Percentiles rank a stretch among this genome's conserved stretches.
Evolutionary conservation across 1,140 invertebrate genomes (phyloP).

Genomic region (Drosophila oshimai): DNA sequence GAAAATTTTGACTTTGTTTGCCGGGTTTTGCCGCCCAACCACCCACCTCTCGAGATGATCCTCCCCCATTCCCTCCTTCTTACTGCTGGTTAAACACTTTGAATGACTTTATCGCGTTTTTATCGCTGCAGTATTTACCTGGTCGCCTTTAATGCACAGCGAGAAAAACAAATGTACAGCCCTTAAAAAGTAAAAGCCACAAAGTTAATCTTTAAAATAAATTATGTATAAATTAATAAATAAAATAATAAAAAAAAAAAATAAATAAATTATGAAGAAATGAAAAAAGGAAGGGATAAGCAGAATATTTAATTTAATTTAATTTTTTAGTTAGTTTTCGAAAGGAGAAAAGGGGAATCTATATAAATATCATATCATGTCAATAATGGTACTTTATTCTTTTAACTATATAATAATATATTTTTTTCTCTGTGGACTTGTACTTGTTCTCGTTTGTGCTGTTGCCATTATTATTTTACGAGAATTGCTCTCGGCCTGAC

Average conservation of each 20-base stretch:
- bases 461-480: constrained; percentile 60
- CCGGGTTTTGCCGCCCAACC: not conserved
- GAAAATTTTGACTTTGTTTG: constrained; percentile 52
- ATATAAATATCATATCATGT: too few relatives aligned
- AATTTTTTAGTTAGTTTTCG: too few relatives aligned
- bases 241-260: not conserved
- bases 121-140: constrained; percentile 72
- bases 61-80: too few relatives aligned
- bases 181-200: too few relatives aligned
- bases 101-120: constrained; percentile 75
- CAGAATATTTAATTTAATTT: too few relatives aligned
- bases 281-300: too few relatives aligned
- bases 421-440: not conserved
- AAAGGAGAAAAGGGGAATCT: not conserved
- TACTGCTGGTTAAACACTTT: constrained; percentile 55
- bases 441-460: not conserved
- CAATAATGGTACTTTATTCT: too few relatives aligned
- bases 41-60: constrained; percentile 1
- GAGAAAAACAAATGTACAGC: not conserved
- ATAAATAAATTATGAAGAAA: too few relatives aligned
- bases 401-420: too few relatives aligned
- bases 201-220: not conserved
- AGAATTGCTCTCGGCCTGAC: constrained; percentile 53
- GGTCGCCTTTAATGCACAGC: not conserved
- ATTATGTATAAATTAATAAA: not conserved